Percentiles rank a stretch among this genome's conserved stretches.
These are phyloP conservation scores for Hyperoplus immaculatus DNA, from an alignment of 2,797 vertebrate genomes.

Conservation along the genomic window DNA sequence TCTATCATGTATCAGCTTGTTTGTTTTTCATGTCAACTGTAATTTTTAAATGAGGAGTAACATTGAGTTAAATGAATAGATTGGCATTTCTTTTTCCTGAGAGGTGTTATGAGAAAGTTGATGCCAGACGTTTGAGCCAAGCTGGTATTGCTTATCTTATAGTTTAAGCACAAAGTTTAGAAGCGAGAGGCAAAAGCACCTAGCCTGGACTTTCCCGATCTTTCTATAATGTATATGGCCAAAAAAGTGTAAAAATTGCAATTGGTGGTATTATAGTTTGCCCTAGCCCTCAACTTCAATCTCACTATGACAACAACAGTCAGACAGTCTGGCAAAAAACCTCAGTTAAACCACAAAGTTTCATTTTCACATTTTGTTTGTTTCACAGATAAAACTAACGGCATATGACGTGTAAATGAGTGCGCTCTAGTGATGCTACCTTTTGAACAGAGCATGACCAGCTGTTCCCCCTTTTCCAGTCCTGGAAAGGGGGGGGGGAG, in stretches of 20 bases:
- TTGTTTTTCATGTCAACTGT: neutral
- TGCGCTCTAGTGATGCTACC: neutral
- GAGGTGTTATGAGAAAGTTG: neutral
- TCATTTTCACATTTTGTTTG: neutral
- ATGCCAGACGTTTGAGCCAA: neutral
- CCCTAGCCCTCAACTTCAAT: no score
- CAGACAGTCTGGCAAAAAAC: neutral
- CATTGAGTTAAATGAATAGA: neutral
- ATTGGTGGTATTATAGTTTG: neutral
- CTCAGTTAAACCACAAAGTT: neutral
- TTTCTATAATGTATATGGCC: neutral
- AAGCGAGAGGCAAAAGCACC: neutral
- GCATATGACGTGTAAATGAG: no score
- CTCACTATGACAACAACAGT: neutral
- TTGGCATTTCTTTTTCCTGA: neutral
- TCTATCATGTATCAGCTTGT: conserved; percentile 41
- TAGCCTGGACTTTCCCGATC: neutral
- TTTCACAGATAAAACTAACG: neutral
- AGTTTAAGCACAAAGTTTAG: neutral
- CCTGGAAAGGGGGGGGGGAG: neutral
- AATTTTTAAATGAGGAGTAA: neutral
- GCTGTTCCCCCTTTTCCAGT: neutral
- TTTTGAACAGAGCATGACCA: neutral
- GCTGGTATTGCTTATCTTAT: neutral
- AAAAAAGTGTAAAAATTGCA: neutral